Evolutionary conservation across 2,797 vertebrate species (phyloP).

Genomic region (Lophius americanus): DNA sequence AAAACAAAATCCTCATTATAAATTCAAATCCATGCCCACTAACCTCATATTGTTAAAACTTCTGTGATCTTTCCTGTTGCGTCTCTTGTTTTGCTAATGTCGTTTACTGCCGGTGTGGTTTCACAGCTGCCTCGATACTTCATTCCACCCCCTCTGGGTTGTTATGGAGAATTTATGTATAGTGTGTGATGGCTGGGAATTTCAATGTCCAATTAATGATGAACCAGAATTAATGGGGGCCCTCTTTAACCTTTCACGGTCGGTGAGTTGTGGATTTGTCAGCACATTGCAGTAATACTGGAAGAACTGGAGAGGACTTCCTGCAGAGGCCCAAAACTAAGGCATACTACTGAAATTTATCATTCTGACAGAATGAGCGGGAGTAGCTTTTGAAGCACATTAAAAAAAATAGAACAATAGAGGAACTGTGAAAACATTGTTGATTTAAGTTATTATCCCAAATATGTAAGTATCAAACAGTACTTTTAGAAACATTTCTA

Average conservation of each 20-base stretch:
- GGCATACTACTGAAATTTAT: neutral
- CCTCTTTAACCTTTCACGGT: constrained; percentile 36
- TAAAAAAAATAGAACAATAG: neutral
- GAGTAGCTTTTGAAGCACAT: constrained; percentile 5
- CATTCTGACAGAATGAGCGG: neutral
- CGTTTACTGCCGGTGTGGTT: constrained; percentile 19
- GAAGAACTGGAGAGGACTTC: neutral
- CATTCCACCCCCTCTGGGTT: constrained; percentile 39
- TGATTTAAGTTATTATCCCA: neutral
- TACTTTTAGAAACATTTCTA: constrained; percentile 36
- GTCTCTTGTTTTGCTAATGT: constrained; percentile 21
- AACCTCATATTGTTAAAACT: neutral
- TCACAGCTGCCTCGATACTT: constrained; percentile 38
- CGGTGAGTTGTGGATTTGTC: constrained; percentile 17
- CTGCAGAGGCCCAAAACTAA: constrained; percentile 11
- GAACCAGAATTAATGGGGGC: constrained; percentile 47
- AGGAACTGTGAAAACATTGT: neutral
- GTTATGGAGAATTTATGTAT: constrained; percentile 55
- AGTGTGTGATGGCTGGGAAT: constrained; percentile 57
- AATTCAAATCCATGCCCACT: constrained; percentile 14
- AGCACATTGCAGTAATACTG: constrained; percentile 20
- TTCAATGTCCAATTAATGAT: constrained; percentile 59
- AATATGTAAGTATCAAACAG: constrained; percentile 18
- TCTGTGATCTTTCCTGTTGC: constrained; percentile 8
- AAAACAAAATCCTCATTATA: constrained; percentile 51